Percentiles rank a stretch among this genome's conserved stretches.
phyloP scores from a whole-genome alignment of 1,140 invertebrate genomes.

The Anthonomus grandis region DNA sequence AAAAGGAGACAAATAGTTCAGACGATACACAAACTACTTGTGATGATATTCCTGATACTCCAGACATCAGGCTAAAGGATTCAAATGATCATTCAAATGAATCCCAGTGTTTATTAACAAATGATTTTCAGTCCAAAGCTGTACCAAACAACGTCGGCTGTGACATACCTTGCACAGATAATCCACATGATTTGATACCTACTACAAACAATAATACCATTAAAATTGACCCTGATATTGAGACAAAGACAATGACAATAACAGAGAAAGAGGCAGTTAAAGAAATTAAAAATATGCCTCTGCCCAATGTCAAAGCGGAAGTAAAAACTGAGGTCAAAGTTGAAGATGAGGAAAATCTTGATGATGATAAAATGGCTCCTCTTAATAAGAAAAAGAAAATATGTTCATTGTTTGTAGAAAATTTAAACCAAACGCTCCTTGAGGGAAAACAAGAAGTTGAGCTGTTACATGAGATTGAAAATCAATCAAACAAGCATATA shows the following conservation, averaged over 20 bases:
- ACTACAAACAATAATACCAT: constrained; percentile 28
- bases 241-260: constrained; percentile 14
- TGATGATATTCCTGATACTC: constrained; percentile 3
- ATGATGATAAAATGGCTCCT: constrained; percentile 12
- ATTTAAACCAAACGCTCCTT: constrained; percentile 36
- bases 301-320: too few relatives aligned
- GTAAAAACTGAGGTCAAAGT: too few relatives aligned
- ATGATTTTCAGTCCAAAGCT: constrained; percentile 24
- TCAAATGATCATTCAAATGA: constrained; percentile 13
- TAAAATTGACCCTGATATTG: constrained; percentile 24
- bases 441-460: constrained; percentile 41
- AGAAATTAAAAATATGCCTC: too few relatives aligned
- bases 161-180: constrained; percentile 32
- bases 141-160: constrained; percentile 31
- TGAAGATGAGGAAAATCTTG: constrained; percentile 1
- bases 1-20: not conserved
- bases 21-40: not conserved
- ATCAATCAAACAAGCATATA: constrained; percentile 38
- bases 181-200: constrained; percentile 1
- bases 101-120: constrained; percentile 1
- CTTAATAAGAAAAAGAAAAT: constrained; percentile 29
- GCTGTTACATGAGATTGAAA: constrained; percentile 41
- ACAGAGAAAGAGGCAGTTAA: constrained; percentile 8
- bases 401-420: constrained; percentile 31
- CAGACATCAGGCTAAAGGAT: constrained; percentile 14